A percentile compares a stretch with the other conserved stretches of the same genome.
These are phyloP conservation scores for Drosophila nigritarsus DNA, from an alignment of 2,888 invertebrate species.

Conservation along the genomic window DNA sequence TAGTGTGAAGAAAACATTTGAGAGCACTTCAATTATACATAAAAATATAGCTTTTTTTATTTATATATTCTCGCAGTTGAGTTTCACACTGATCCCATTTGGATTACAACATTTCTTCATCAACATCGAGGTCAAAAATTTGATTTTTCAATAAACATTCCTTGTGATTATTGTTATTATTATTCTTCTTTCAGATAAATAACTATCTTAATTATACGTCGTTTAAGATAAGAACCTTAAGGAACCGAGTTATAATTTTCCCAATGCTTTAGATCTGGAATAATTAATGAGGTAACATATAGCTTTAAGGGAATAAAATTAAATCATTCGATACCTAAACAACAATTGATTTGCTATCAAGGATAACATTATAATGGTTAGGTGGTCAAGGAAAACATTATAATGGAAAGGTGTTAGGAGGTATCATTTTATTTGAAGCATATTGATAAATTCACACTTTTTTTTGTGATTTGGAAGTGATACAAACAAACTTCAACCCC, in stretches of 20 bases:
- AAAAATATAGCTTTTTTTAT: neutral
- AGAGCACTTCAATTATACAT: neutral
- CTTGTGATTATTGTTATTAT: neutral
- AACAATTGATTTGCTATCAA: neutral
- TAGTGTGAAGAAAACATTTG: neutral
- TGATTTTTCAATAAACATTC: neutral
- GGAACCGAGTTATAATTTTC: neutral
- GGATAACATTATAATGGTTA: neutral
- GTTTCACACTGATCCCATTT: neutral
- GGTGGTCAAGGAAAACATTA: neutral
- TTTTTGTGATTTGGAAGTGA: neutral
- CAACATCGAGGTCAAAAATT: neutral
- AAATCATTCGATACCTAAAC: neutral
- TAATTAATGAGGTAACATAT: too few relatives aligned
- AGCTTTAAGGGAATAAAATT: neutral
- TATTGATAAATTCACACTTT: constrained; percentile 6
- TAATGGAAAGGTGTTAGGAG: neutral
- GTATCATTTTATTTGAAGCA: neutral
- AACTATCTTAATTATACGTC: too few relatives aligned
- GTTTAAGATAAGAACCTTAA: too few relatives aligned
- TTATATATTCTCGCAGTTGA: neutral
- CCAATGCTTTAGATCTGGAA: neutral
- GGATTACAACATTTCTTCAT: neutral
- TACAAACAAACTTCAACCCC: constrained; percentile 1
- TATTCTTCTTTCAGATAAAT: too few relatives aligned